Percentiles rank a stretch among this genome's conserved stretches.
phyloP scores from a whole-genome alignment of 2,113 vertebrate genomes.

The Chloropsis hardwickii region DNA sequence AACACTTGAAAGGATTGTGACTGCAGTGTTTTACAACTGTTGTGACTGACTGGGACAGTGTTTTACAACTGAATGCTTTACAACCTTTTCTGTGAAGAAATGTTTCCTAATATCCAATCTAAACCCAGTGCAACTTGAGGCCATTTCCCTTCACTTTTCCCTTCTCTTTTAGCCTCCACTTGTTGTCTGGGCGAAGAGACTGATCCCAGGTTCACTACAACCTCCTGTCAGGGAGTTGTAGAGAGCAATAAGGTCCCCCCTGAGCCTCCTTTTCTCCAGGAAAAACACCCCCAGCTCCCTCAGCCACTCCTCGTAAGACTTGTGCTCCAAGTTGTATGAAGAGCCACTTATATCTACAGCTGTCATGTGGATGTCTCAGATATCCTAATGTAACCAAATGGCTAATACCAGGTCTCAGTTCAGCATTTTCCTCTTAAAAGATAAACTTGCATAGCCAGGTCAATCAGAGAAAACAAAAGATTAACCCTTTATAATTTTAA shows the following conservation, averaged over 20 bases:
- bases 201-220: neutral
- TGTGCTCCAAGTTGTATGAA: neutral
- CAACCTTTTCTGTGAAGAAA: neutral
- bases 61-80: neutral
- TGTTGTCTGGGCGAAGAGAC: neutral
- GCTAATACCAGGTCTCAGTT: neutral
- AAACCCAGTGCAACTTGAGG: neutral
- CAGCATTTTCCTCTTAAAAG: neutral
- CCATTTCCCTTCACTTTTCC: neutral
- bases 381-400: neutral
- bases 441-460: neutral
- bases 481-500: conserved; percentile 33
- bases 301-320: neutral
- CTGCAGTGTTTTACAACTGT: neutral
- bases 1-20: neutral
- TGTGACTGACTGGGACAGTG: neutral
- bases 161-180: neutral
- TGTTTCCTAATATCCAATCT: neutral
- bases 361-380: neutral
- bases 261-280: neutral
- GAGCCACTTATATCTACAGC: neutral
- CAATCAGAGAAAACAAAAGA: neutral
- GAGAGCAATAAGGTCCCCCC: neutral
- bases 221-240: neutral
- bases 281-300: neutral